Base-by-base conservation (phyloP, 64 coral and sea anemone genomes). In the Stichodactyla helianthus region DNA sequence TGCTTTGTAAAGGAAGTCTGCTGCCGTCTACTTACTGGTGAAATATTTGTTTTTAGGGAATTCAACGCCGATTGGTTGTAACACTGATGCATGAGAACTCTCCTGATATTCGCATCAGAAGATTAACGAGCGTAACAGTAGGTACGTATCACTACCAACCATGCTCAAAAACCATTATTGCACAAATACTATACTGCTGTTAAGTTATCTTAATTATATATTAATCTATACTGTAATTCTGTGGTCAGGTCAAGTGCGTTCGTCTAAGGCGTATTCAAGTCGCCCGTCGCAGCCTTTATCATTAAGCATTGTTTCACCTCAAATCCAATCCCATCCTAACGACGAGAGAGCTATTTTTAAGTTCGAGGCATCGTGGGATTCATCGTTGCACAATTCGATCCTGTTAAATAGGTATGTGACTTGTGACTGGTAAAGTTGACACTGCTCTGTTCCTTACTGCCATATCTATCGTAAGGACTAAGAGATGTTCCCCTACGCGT, bases 331-430 rank as follows among this genome's bases (percentile, higher is more conserved):
- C 50, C 97, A 99, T 87, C 97, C 97, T 19, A 88, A 92, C 59
- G 97, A 99, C 31, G 86, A 94, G 17, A 94, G 83, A 35, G 94
- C 90, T 28, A 86, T 99, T 23, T 95, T 95, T 79, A 95, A 94
- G 44, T 99, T 99, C 26, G 97, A 99, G 77, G 89, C 93, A 10
- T 85, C 97, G 53, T 99, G 97, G 97, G 97, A 99, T 64, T 95
- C 97, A 18, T 99, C 97, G 28, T 81, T 99, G n/a, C 97, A 99
- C 63, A 95, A 95, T 76, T 99, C 97, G 14, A 60, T 85, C 51
- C 58, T 93, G 4, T 59, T 99, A 57, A 92, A 99, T 57, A 99
- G 93, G 97, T 99, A 93, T 22, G 17, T 54, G 60, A 12, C n/a
- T 6, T 74, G 10, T 31, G 35, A 44, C 35, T 44, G 35, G 35